phyloP scores from a whole-genome alignment of 2,797 vertebrate genomes.

The Labeo calbasu region DNA sequence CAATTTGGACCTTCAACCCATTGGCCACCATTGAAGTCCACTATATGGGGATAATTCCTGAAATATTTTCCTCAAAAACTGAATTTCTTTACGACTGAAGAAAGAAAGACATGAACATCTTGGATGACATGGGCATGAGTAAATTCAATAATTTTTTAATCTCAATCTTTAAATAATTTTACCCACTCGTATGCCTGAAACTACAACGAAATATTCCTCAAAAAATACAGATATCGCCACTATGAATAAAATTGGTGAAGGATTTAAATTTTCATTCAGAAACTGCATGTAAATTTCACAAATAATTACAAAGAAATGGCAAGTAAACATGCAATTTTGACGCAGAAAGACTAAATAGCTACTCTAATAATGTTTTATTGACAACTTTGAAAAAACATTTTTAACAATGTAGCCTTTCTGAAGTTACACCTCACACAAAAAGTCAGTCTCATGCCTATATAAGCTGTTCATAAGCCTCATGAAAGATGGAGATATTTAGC shows the following conservation, averaged over 20 bases:
- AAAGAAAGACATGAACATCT: too few species aligned
- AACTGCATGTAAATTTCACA: not conserved
- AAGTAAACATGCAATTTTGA: too few species aligned
- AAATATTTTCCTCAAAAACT: too few species aligned
- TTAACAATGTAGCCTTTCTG: not conserved
- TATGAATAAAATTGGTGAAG: not conserved
- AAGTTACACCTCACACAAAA: not conserved
- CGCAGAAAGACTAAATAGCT: too few species aligned
- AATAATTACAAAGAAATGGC: too few species aligned
- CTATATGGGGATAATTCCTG: too few species aligned
- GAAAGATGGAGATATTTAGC: constrained; percentile 22
- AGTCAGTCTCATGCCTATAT: not conserved
- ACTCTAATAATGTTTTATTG: not conserved
- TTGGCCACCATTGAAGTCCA: too few species aligned
- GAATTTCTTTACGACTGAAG: too few species aligned
- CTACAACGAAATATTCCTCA: not conserved
- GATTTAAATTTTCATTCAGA: not conserved
- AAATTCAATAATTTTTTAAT: too few species aligned
- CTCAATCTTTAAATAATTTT: too few species aligned
- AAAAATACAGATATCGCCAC: not conserved
- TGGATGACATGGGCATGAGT: too few species aligned
- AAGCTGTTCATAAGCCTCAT: not conserved
- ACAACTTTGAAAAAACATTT: not conserved
- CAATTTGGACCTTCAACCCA: too few species aligned
- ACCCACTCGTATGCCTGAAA: not conserved